Evolutionary conservation across 2,888 invertebrate species (phyloP).

Genomic region (Drosophila falleni): DNA sequence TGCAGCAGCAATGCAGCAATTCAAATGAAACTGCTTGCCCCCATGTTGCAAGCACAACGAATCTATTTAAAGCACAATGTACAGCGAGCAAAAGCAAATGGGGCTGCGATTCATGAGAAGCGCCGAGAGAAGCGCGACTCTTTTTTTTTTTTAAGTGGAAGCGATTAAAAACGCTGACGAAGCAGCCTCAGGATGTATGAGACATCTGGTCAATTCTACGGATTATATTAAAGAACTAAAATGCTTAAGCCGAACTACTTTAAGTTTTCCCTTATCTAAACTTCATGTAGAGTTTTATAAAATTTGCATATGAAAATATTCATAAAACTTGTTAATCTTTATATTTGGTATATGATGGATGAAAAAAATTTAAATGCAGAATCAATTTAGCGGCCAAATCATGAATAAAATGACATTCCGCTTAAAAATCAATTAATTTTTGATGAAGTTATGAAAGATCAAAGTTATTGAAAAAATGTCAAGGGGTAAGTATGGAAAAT

Average conservation of each 20-base stretch:
- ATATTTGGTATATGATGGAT: too few relatives aligned
- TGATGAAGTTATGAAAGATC: too few relatives aligned
- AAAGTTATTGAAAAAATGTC: too few relatives aligned
- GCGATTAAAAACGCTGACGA: conserved; percentile 46
- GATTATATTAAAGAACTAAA: background rate
- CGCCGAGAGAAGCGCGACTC: conserved; percentile 24
- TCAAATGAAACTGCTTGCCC: conserved; percentile 44
- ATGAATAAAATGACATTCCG: too few relatives aligned
- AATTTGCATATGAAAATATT: background rate
- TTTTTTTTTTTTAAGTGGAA: conserved; percentile 26
- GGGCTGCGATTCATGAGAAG: conserved; percentile 31
- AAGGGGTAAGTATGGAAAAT: too few relatives aligned
- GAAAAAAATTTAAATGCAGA: too few relatives aligned
- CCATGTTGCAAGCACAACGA: conserved; percentile 32
- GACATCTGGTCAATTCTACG: conserved; percentile 12
- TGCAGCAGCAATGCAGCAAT: conserved; percentile 50
- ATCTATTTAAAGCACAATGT: conserved; percentile 49
- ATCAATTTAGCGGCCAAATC: too few relatives aligned
- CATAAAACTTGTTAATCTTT: background rate
- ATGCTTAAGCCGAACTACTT: background rate
- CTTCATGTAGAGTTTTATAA: background rate
- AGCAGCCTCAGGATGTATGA: background rate
- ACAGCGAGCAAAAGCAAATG: background rate
- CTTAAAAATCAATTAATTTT: too few relatives aligned
- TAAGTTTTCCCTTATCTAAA: background rate